Evolutionary conservation across 2,797 vertebrate species (phyloP).

Genomic region (Sebastes minor): DNA sequence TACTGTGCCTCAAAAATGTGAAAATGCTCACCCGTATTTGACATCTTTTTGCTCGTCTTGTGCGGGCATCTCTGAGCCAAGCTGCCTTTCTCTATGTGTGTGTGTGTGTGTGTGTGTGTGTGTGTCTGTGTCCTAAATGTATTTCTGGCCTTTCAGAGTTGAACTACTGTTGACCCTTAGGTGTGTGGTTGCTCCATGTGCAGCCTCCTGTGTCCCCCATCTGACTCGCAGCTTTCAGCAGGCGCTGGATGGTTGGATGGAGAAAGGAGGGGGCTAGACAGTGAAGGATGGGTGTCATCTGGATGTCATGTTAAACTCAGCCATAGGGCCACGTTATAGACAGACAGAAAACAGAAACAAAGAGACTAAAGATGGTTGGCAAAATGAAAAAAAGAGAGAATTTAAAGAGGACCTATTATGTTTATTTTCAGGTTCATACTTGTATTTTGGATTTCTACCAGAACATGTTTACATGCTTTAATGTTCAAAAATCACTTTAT

Average conservation of each 20-base stretch:
- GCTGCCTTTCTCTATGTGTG: not conserved
- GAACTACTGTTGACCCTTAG: slow-evolving; percentile 71
- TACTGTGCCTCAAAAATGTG: slow-evolving; percentile 46
- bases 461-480: too few relatives aligned
- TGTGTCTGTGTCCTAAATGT: slow-evolving; percentile 34
- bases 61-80: slow-evolving; percentile 2
- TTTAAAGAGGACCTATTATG: not conserved
- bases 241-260: slow-evolving; percentile 36
- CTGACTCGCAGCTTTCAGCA: slow-evolving; percentile 60
- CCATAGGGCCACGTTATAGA: slow-evolving; percentile 17
- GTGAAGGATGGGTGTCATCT: slow-evolving; percentile 61
- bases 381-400: not conserved
- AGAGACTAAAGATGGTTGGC: not conserved
- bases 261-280: slow-evolving; percentile 34
- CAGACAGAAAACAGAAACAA: not conserved
- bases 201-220: slow-evolving; percentile 60
- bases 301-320: slow-evolving; percentile 34
- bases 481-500: too few relatives aligned
- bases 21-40: slow-evolving; percentile 43
- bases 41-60: slow-evolving; percentile 37
- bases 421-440: too few relatives aligned
- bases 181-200: slow-evolving; percentile 53
- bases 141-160: slow-evolving; percentile 65
- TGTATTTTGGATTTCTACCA: too few relatives aligned
- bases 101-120: not conserved